Evolutionary conservation across 2,888 invertebrate genomes (phyloP).

Genomic region (Erannis defoliaria): DNA sequence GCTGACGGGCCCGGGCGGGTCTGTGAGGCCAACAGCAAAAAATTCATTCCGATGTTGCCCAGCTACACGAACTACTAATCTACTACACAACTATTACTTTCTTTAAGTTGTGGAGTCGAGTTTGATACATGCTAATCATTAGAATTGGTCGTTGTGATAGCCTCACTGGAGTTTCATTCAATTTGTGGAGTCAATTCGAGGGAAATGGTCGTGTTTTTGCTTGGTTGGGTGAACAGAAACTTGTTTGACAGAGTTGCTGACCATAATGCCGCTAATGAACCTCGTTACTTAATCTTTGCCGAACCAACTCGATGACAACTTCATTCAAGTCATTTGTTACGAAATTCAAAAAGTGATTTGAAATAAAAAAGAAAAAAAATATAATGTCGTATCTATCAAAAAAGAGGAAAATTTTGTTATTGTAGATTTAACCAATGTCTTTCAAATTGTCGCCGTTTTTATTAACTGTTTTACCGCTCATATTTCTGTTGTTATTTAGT

Average conservation of each 20-base stretch:
- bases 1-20: conserved; percentile 50
- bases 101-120: neutral
- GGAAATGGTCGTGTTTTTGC: neutral
- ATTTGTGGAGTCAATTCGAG: too few species aligned
- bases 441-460: conserved; percentile 84
- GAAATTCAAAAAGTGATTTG: conserved; percentile 82
- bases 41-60: conserved; percentile 51
- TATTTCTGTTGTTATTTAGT: conserved; percentile 80
- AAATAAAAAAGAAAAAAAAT: conserved; percentile 57
- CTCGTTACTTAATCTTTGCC: conserved; percentile 47
- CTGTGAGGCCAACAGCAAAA: conserved; percentile 48
- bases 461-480: conserved; percentile 81
- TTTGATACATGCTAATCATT: neutral
- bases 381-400: conserved; percentile 70
- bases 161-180: neutral
- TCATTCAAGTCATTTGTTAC: conserved; percentile 63
- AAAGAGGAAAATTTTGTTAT: conserved; percentile 84
- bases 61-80: conserved; percentile 15
- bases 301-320: conserved; percentile 79
- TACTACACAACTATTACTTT: conserved; percentile 19
- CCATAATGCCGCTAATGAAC: conserved; percentile 50
- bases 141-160: neutral
- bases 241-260: conserved; percentile 21
- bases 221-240: conserved; percentile 3
- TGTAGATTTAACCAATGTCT: conserved; percentile 84